Evolutionary conservation across 2,888 invertebrate genomes (phyloP), one percentile per base, ranked within the genome.

Genomic region (Poecilus cupreus): DNA sequence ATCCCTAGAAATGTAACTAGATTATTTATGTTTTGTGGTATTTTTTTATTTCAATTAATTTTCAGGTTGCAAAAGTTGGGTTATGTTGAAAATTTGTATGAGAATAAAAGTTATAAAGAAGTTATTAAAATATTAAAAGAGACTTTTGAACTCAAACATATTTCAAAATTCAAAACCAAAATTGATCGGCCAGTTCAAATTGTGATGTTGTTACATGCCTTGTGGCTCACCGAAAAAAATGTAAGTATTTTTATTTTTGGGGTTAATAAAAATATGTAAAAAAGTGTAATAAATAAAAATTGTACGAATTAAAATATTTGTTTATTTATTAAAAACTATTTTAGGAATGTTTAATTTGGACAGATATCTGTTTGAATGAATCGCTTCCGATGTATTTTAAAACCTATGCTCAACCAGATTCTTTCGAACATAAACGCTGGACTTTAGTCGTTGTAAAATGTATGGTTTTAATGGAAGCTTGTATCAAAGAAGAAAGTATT

Each of bases 331-430:
- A 57, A 57, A 49, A 13, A 13, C 2, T 18, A 39, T 49, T 83
- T 80, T 90, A 93, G 82, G 92, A 93, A 60, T 95, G 95, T 86
- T 93, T 95, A 82, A 90, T 93, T 83, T 97, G 96, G 96, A 93
- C 94, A 0, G 94, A 96, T 85, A 93, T 91, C 78, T 94, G 94
- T 85, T 89, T 96, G 20, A 92, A 95, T 86, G 96, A 96, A 89
- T 91, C 94, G 0, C 90, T 96, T 75, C 91, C 92, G 75, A 92
- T 93, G 87, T 93, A 92, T 86, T 90, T 93, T 18, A 88, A 87
- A 83, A 85, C 90, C 86, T 85, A 89, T 83, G 88, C 87, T 83
- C 88, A 91, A 90, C 89, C 86, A 90, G 88, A 82, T 87, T 92
- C 37, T 86, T 89, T 84, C 87, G 90, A 87, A 84, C 89, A 83